Percentiles rank a stretch among this genome's conserved stretches.
phyloP scores from a whole-genome alignment of 1,140 invertebrate species.

The Lepidurus apus region DNA sequence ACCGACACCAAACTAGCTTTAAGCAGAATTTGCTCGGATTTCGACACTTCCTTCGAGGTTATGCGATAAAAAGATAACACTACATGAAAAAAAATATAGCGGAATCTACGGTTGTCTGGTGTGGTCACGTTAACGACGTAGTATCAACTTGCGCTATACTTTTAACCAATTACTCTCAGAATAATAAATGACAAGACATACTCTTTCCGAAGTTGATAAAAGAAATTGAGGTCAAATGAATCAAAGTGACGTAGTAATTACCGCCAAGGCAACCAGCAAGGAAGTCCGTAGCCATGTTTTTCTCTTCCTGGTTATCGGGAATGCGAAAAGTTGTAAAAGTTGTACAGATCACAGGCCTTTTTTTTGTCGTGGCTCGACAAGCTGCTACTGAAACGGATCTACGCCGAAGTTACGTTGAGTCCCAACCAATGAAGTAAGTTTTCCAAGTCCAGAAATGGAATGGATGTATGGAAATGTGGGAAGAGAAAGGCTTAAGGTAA shows the following conservation, averaged over 20 bases:
- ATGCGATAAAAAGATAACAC: too few relatives aligned
- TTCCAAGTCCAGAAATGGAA: background rate
- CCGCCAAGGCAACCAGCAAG: constrained; percentile 75
- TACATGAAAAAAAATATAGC: too few relatives aligned
- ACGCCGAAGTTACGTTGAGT: background rate
- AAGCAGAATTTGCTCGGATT: too few relatives aligned
- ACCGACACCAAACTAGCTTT: too few relatives aligned
- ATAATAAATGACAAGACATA: too few relatives aligned
- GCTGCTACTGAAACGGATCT: background rate
- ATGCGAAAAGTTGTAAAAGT: too few relatives aligned
- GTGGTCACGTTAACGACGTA: too few relatives aligned
- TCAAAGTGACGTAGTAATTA: constrained; percentile 45
- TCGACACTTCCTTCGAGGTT: too few relatives aligned
- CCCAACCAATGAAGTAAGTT: background rate
- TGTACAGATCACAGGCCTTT: background rate
- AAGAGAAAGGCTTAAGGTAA: background rate
- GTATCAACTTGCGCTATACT: too few relatives aligned
- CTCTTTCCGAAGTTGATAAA: background rate
- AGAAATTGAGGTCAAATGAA: constrained; percentile 26
- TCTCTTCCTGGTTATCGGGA: background rate
- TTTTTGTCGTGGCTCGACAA: background rate
- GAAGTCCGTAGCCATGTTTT: constrained; percentile 67
- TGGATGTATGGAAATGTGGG: background rate
- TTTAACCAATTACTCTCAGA: too few relatives aligned
- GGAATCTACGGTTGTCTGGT: too few relatives aligned